Base-by-base conservation (phyloP, 2,113 vertebrate genomes). In the Gavialis gangeticus region DNA sequence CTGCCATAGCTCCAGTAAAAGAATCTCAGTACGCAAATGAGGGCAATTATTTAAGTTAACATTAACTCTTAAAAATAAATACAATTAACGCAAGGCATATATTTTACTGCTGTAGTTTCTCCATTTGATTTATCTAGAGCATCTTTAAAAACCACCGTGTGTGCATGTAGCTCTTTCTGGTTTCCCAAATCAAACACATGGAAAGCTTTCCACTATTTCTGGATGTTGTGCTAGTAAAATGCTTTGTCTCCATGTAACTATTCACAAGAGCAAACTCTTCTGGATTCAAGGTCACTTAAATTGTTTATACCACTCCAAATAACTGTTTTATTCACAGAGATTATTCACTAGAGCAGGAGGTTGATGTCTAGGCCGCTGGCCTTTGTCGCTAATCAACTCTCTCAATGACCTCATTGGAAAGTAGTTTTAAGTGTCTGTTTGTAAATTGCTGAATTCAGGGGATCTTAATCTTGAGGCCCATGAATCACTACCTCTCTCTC, bases 201-300 rank as follows among this genome's bases (percentile, higher is more conserved):
- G 37, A 91, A 96, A 77, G 75, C 28, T 95, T 94, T 91, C 77
- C 87, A 85, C 95, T 77, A 79, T 96, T 92, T 92, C 69, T 94
- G 91, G 95, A 82, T 75, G 7, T 5, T 90, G 24, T 58, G 89
- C 3, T 92, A 66, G 88, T 87, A 80, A 83, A 89, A 89, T 11
- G 1, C 93, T 80, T 28, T 91, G 64, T 93, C 83, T 87, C 90
- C 60, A 85, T 75, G 81, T 93, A 94, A 94, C 78, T 86, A 88
- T 87, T 93, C 55, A 85, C 88, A 88, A 88, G 91, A 58, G 89
- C 83, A 94, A 91, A 88, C 75, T 91, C 37, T 79, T 75, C 85
- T 84, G 54, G 46, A 71, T 78, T 79, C 57, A 94, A 94, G 87
- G 86, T 91, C 86, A 75, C 46, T 77, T 79, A 91, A 88, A 84